Conservation (phyloP, 1,140 invertebrate genomes). For the Drosophila pseudoananassae region DNA sequence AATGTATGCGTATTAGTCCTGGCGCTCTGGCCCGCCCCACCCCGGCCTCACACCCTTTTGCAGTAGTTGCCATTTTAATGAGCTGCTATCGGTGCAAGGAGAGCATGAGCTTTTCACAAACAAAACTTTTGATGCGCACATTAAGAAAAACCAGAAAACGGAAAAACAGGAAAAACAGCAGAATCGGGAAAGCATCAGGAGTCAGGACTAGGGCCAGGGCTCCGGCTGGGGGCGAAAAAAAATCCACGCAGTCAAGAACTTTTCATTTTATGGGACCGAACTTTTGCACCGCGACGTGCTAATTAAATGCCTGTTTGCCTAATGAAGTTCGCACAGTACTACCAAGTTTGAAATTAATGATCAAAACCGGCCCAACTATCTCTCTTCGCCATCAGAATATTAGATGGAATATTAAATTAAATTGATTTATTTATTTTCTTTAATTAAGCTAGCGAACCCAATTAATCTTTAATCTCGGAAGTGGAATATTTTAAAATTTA, state of each 20-base stretch:
- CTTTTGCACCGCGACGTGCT: conserved; percentile 71
- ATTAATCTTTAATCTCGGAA: too few species aligned
- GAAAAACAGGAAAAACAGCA: conserved; percentile 27
- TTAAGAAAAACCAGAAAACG: conserved; percentile 55
- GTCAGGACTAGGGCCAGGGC: not conserved
- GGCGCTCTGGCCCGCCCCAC: conserved; percentile 17
- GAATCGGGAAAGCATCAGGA: conserved; percentile 26
- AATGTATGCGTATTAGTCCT: conserved; percentile 54
- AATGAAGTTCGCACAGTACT: conserved; percentile 69
- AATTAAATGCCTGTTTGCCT: conserved; percentile 81
- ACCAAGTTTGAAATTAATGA: conserved; percentile 77
- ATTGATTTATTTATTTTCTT: not conserved
- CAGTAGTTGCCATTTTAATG: conserved; percentile 73
- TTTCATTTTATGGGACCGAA: conserved; percentile 70
- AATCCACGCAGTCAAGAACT: conserved; percentile 34
- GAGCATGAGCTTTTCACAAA: conserved; percentile 41
- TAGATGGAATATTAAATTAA: not conserved
- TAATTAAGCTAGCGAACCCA: not conserved
- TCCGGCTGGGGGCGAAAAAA: not conserved
- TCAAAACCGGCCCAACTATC: conserved; percentile 44
- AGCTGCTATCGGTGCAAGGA: conserved; percentile 60
- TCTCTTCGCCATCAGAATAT: not conserved
- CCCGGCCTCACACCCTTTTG: not conserved
- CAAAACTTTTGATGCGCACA: conserved; percentile 73
- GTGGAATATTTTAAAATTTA: too few species aligned